Base-by-base conservation (phyloP, 2,888 invertebrate genomes). In the Drosophila flavopinicola region DNA sequence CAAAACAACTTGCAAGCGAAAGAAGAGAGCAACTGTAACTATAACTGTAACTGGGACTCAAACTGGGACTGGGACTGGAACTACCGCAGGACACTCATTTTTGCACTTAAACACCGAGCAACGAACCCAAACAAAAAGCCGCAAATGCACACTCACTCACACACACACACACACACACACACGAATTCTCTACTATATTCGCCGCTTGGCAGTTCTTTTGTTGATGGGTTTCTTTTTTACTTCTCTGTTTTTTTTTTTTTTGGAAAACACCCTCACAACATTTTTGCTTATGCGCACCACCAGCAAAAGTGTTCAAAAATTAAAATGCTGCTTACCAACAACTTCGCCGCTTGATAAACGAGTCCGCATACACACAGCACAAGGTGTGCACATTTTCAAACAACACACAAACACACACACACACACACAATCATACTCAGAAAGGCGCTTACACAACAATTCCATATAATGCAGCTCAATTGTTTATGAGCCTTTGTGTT, bases 311-410 rank as follows among this genome's bases (percentile, higher is more conserved):
- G 82, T 79, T 79, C 61, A 80, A 79, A 82, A 76, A 74, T 83
- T 78, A 75, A 83, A 84, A 84, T 80, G 72, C 77, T 80, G 77
- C 77, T 77, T 75, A n/a, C n/a, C n/a, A 77, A 77, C 78, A 75
- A 77, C 66, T 84, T 82, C 72, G 66, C 60, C 61, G 76, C 72
- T 75, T 82, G 82, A 82, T 84, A 82, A 82, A 82, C 78, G 80
- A 75, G 78, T 66, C 51, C 59, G 67, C 66, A 67, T 60, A 61
- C 65, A 67, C 15, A 25, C 25, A 29, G 37, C 27, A 66, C 60
- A 68, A 78, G 61, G 76, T 73, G 63, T 48, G 63, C 65, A 48
- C 44, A 44, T 41, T 47, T 49, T 58, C 37, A 49, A n/a, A 30
- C 42, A 17, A 35, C 48, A 48, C 39, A 29, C 9, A 32, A 11